Percentiles rank a stretch among this genome's conserved stretches.
These are phyloP conservation scores for Schrankia costaestrigalis DNA, from an alignment of 2,888 invertebrate genomes.

Conservation along the genomic window DNA sequence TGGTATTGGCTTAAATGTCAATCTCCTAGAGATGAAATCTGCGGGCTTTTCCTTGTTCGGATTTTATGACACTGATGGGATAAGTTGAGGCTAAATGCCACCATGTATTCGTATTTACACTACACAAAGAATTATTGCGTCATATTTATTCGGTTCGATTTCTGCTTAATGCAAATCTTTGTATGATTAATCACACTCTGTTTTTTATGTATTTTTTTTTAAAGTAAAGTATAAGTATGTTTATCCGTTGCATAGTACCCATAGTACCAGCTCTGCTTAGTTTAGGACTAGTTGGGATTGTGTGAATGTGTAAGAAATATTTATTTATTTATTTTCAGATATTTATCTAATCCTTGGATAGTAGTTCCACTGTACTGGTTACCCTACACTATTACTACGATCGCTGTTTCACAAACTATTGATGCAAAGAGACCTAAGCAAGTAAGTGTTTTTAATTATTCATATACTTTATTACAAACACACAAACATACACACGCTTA, in stretches of 20 bases:
- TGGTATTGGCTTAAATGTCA: too few species aligned
- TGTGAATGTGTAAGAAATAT: background rate
- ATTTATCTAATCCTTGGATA: constrained; percentile 56
- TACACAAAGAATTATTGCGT: too few species aligned
- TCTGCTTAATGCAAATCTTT: too few species aligned
- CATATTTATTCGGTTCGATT: too few species aligned
- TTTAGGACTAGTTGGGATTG: background rate
- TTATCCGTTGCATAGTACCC: background rate
- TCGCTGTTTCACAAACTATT: constrained; percentile 40
- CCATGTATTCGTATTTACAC: too few species aligned
- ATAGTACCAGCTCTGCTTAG: background rate
- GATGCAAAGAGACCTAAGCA: constrained; percentile 51
- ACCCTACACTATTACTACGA: constrained; percentile 47
- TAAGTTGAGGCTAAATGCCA: too few species aligned
- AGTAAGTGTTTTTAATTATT: constrained; percentile 28
- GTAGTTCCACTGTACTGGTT: constrained; percentile 63
- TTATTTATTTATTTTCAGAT: constrained; percentile 42
- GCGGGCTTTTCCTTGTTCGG: too few species aligned
- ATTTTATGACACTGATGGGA: too few species aligned
- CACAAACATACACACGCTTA: background rate
- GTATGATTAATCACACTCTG: too few species aligned
- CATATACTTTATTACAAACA: background rate
- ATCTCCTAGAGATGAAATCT: too few species aligned
- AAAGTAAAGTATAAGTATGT: too few species aligned
- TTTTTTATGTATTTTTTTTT: too few species aligned